Conservation (phyloP, 2,888 invertebrate genomes). For the Drosophila neotestacea region DNA sequence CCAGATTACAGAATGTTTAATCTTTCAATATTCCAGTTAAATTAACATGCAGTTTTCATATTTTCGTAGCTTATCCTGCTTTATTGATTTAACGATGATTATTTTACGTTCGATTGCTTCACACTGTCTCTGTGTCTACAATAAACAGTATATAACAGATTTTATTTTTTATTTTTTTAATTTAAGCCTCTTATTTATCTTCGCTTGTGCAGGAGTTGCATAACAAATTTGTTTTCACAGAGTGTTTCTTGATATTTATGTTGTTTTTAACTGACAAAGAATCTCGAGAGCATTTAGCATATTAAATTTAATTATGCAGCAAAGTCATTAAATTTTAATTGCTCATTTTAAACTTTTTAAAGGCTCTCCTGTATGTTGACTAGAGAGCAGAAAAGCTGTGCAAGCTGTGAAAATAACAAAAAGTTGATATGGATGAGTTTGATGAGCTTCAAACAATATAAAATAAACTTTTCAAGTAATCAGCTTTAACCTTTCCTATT, state of each 20-base stretch:
- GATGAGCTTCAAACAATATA: constrained; percentile 17
- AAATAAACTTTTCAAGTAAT: constrained; percentile 22
- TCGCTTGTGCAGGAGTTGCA: not conserved
- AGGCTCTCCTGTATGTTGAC: constrained; percentile 2
- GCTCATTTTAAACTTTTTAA: constrained; percentile 57
- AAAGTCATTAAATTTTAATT: constrained; percentile 59
- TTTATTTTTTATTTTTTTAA: constrained; percentile 5
- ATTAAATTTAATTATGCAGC: constrained; percentile 58
- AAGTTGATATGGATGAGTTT: constrained; percentile 18
- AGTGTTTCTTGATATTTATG: not conserved
- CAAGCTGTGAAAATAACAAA: constrained; percentile 13
- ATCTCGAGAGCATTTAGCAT: constrained; percentile 31
- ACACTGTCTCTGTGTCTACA: not conserved
- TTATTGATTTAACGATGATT: constrained; percentile 29
- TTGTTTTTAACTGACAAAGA: constrained; percentile 1
- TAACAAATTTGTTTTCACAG: not conserved
- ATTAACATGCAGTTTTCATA: not conserved
- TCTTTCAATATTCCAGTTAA: not conserved
- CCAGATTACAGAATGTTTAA: not conserved
- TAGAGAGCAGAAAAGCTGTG: not conserved
- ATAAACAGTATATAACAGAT: constrained; percentile 5
- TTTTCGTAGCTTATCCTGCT: not conserved
- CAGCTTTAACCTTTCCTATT: not conserved
- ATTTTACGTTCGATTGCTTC: constrained; percentile 12
- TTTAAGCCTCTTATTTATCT: constrained; percentile 7